Percentiles rank a stretch among this genome's conserved stretches.
These are phyloP conservation scores for Mustela nigripes DNA, from an alignment of 2,113 vertebrate genomes.

Conservation along the genomic window DNA sequence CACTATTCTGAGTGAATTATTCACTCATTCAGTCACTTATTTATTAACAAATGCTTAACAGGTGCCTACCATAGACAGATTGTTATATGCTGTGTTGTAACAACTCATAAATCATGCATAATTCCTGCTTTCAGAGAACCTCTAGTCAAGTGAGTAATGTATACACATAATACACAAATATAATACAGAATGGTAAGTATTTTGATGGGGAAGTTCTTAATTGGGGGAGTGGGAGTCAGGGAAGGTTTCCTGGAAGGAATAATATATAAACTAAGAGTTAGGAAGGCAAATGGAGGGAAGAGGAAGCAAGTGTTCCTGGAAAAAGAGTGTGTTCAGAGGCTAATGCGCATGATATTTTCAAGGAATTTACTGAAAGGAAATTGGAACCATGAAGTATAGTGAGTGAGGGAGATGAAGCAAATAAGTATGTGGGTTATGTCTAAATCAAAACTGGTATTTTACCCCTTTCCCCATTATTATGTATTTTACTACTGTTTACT, in stretches of 20 bases:
- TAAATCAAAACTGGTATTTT: background rate
- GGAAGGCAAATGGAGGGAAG: background rate
- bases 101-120: background rate
- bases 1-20: background rate
- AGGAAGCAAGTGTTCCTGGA: background rate
- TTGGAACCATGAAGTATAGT: background rate
- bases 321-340: background rate
- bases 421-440: background rate
- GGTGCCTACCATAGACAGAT: background rate
- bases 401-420: background rate
- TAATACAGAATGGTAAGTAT: background rate
- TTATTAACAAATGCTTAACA: conserved; percentile 8
- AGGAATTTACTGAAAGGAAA: background rate
- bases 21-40: background rate
- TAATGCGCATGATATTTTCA: background rate
- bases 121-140: background rate
- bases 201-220: background rate
- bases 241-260: background rate
- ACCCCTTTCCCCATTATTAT: background rate
- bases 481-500: background rate
- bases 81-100: background rate
- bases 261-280: background rate
- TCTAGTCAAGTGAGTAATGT: background rate
- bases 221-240: background rate
- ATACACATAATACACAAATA: background rate